These are phyloP conservation scores for Labeo catla DNA, from an alignment of 2,113 vertebrate species.

Conservation along the genomic window DNA sequence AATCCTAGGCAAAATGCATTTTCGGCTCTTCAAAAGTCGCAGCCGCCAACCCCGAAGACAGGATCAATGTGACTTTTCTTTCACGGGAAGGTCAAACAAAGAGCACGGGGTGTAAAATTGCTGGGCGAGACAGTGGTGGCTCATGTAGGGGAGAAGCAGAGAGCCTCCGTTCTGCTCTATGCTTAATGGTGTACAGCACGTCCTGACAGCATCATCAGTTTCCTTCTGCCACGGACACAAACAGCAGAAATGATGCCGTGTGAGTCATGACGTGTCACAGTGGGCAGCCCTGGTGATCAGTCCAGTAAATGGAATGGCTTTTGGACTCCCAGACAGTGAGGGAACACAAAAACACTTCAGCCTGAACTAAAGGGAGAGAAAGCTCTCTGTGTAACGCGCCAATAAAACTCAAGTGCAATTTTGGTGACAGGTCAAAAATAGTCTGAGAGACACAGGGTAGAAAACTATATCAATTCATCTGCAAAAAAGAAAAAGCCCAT, in stretches of 20 bases:
- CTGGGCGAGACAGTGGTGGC: constrained; percentile 46
- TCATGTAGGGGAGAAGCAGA: constrained; percentile 20
- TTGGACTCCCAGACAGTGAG: constrained; percentile 56
- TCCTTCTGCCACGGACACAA: constrained; percentile 73
- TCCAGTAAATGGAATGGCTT: constrained; percentile 77
- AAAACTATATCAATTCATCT: constrained; percentile 45
- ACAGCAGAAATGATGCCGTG: constrained; percentile 78
- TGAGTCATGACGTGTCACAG: constrained; percentile 80
- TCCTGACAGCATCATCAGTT: constrained; percentile 79
- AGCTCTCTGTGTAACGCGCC: constrained; percentile 43
- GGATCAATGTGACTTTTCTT: constrained; percentile 63
- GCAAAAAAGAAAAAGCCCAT: constrained; percentile 5
- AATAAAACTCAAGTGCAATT: constrained; percentile 58
- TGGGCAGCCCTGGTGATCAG: constrained; percentile 74
- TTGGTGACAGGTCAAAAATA: constrained; percentile 53
- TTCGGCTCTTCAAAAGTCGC: constrained; percentile 52
- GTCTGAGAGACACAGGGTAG: constrained; percentile 33
- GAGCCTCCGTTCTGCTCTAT: constrained; percentile 49
- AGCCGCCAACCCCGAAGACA: constrained; percentile 22
- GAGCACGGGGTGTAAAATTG: constrained; percentile 47
- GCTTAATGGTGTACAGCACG: constrained; percentile 75
- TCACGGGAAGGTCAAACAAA: constrained; percentile 49
- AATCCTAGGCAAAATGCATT: constrained; percentile 48
- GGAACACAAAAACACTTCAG: constrained; percentile 58
- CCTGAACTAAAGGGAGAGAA: constrained; percentile 52